A percentile compares a stretch with the other conserved stretches of the same genome.
Conservation (phyloP, 1,140 invertebrate species). For the Oryctes rhinoceros region DNA sequence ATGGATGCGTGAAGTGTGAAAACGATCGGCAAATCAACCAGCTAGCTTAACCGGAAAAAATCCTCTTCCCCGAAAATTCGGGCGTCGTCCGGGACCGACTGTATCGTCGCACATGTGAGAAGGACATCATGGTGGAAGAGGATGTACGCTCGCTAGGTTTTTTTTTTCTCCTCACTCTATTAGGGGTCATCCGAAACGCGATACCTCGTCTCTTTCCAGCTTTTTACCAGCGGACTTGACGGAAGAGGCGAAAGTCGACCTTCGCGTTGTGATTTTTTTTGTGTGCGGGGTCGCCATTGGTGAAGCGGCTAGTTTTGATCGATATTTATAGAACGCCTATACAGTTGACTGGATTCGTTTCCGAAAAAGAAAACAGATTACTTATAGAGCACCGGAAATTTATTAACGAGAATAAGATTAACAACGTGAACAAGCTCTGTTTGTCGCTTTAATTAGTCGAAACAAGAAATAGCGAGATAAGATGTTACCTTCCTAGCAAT, state of each 20-base stretch:
- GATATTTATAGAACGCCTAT: too few relatives aligned
- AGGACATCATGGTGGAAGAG: not conserved
- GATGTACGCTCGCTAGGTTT: not conserved
- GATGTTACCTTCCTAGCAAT: too few relatives aligned
- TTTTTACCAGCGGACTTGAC: not conserved
- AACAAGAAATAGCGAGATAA: too few relatives aligned
- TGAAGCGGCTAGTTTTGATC: too few relatives aligned
- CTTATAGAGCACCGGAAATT: too few relatives aligned
- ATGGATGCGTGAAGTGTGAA: conserved; percentile 15
- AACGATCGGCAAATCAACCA: conserved; percentile 22
- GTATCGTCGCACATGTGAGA: not conserved
- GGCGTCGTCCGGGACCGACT: not conserved
- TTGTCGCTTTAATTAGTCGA: too few relatives aligned
- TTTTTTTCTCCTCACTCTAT: not conserved
- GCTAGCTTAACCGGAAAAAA: conserved; percentile 2
- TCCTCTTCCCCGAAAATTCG: not conserved
- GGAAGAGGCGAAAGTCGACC: conserved; percentile 1
- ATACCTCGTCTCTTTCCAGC: not conserved
- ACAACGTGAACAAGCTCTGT: too few relatives aligned
- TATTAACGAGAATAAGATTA: too few relatives aligned
- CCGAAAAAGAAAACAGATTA: too few relatives aligned
- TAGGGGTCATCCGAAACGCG: not conserved
- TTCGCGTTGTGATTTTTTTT: not conserved
- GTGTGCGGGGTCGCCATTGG: too few relatives aligned
- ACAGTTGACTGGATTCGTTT: too few relatives aligned